Evolutionary conservation across 2,797 vertebrate genomes (phyloP).

Genomic region (Astyanax mexicanus): DNA sequence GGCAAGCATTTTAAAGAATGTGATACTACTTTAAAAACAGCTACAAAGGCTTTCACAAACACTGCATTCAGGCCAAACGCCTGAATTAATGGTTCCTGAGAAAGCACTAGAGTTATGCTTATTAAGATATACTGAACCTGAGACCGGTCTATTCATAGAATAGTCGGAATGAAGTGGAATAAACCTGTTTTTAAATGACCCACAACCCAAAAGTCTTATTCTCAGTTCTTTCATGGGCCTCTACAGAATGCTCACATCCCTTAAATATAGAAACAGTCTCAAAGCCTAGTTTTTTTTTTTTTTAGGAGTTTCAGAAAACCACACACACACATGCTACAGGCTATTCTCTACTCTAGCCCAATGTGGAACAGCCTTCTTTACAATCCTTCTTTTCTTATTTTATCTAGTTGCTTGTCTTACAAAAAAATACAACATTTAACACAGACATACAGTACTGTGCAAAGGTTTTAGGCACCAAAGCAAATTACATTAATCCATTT

Average conservation of each 20-base stretch:
- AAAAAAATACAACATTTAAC: background rate
- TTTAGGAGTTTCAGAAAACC: background rate
- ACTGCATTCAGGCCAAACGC: slow-evolving; percentile 1
- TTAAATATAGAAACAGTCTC: slow-evolving; percentile 32
- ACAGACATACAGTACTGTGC: too few relatives aligned
- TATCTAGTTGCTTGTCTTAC: background rate
- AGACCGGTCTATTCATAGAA: slow-evolving; percentile 16
- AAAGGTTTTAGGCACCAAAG: too few relatives aligned
- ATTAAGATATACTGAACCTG: slow-evolving; percentile 35
- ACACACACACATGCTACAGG: background rate
- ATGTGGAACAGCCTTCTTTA: background rate
- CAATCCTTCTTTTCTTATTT: too few relatives aligned
- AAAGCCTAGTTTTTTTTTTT: slow-evolving; percentile 4
- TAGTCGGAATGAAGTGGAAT: slow-evolving; percentile 4
- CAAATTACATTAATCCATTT: too few relatives aligned
- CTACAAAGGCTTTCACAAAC: too few relatives aligned
- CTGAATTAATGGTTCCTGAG: slow-evolving; percentile 17
- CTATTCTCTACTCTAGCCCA: too few relatives aligned
- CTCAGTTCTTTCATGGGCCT: background rate
- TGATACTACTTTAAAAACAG: too few relatives aligned
- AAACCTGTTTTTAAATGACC: slow-evolving; percentile 24
- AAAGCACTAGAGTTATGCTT: background rate
- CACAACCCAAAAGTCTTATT: background rate
- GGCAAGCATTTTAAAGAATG: slow-evolving; percentile 9
- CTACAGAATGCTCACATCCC: background rate